Conservation (phyloP, 2,113 vertebrate genomes). For the Strix aluco region DNA sequence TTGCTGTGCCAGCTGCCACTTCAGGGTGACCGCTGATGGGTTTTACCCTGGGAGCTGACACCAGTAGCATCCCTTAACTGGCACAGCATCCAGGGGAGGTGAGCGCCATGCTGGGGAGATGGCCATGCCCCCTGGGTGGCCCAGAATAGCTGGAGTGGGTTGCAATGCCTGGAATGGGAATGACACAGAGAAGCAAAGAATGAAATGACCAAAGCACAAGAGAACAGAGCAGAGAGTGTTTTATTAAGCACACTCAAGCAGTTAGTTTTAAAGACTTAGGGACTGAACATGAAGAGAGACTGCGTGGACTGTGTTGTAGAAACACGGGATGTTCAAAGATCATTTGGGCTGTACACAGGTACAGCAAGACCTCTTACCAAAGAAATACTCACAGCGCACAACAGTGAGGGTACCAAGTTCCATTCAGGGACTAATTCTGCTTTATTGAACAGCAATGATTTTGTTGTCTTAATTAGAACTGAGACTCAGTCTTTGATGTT, state of each 20-base stretch:
- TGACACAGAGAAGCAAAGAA: not conserved
- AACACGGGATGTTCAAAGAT: not conserved
- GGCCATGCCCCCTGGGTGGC: fast-evolving
- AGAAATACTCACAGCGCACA: not conserved
- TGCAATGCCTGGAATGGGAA: not conserved
- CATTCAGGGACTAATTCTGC: not conserved
- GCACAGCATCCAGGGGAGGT: not conserved
- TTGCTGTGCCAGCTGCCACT: not conserved
- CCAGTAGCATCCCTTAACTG: not conserved
- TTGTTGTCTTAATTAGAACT: not conserved
- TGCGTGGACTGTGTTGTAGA: not conserved
- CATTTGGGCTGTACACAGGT: not conserved
- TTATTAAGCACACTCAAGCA: not conserved
- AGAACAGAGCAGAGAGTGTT: not conserved
- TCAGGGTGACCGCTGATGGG: not conserved
- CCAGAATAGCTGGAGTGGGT: not conserved
- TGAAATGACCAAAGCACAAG: not conserved
- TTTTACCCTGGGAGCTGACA: not conserved
- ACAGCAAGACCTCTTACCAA: not conserved
- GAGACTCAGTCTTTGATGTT: not conserved
- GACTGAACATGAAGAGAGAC: not conserved
- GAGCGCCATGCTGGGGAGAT: fast-evolving
- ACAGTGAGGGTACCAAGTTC: not conserved
- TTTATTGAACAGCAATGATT: not conserved
- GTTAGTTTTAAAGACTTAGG: not conserved